Conservation (phyloP, 2,888 invertebrate genomes). For the Leptinotarsa rubiginosa region DNA sequence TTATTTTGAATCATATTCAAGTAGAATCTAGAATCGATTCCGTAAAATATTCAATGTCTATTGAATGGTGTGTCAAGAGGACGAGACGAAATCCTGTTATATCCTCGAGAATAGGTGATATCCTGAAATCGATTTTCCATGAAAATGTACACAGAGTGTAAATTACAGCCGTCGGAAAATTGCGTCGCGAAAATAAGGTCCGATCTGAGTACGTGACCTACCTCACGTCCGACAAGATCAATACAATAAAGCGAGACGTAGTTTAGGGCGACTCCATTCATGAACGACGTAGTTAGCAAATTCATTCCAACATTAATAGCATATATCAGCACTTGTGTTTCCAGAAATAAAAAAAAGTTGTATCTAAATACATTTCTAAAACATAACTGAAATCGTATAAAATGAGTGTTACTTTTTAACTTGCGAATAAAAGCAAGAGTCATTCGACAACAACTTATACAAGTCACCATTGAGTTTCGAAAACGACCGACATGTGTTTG, state of each 20-base stretch:
- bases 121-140: neutral
- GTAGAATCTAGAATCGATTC: too few relatives aligned
- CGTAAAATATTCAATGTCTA: neutral
- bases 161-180: neutral
- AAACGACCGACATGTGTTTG: too few relatives aligned
- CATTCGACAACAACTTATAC: too few relatives aligned
- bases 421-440: too few relatives aligned
- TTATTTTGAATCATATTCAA: too few relatives aligned
- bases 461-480: too few relatives aligned
- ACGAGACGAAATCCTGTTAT: neutral
- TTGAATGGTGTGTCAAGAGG: neutral
- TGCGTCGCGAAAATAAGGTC: constrained; percentile 13
- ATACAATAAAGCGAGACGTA: constrained; percentile 25
- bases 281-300: neutral
- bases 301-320: too few relatives aligned
- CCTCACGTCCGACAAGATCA: constrained; percentile 30
- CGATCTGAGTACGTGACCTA: constrained; percentile 37
- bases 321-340: too few relatives aligned
- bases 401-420: too few relatives aligned
- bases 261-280: constrained; percentile 2
- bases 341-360: too few relatives aligned
- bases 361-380: too few relatives aligned
- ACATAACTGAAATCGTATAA: too few relatives aligned
- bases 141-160: neutral
- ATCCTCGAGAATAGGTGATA: neutral